Percentiles rank a stretch among this genome's conserved stretches.
Evolutionary conservation across 2,797 vertebrate species (phyloP).

Genomic region (Pampus argenteus): DNA sequence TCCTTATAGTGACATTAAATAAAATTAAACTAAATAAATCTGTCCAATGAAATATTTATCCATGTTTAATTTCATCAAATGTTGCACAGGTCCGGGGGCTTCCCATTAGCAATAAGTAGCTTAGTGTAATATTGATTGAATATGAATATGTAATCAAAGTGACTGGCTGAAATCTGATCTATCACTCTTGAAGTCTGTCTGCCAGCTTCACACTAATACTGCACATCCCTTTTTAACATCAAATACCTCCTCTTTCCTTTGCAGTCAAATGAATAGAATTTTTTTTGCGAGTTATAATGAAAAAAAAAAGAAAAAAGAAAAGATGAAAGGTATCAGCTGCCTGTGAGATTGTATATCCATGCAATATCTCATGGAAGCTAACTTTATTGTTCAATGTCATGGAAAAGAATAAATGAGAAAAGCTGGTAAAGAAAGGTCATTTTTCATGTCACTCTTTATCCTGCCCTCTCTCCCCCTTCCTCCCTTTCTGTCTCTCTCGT

Average conservation of each 20-base stretch:
- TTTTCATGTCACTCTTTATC: conserved; percentile 65
- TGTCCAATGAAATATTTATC: not conserved
- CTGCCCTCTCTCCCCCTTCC: conserved; percentile 14
- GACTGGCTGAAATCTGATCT: conserved; percentile 23
- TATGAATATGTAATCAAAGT: conserved; percentile 27
- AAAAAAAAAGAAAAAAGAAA: too few relatives aligned
- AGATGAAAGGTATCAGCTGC: conserved; percentile 45
- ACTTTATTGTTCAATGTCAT: conserved; percentile 70
- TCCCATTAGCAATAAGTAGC: conserved; percentile 3
- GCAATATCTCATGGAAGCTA: conserved; percentile 58
- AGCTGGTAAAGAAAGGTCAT: conserved; percentile 58
- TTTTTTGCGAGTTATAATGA: conserved; percentile 56
- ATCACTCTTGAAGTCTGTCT: conserved; percentile 21
- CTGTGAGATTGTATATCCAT: conserved; percentile 41
- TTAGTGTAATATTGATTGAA: conserved; percentile 34
- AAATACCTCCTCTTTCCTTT: conserved; percentile 41
- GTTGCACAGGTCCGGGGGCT: not conserved
- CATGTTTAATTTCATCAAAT: not conserved
- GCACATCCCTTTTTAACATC: conserved; percentile 29
- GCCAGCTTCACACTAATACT: conserved; percentile 20
- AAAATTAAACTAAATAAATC: too few relatives aligned
- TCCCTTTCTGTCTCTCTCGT: conserved; percentile 16
- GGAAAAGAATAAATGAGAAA: conserved; percentile 59
- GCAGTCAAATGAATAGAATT: conserved; percentile 52
- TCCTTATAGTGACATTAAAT: too few relatives aligned